Percentiles rank a stretch among this genome's conserved stretches.
Conservation (phyloP, 2,888 invertebrate genomes). For the Mechanitis mazaeus region DNA sequence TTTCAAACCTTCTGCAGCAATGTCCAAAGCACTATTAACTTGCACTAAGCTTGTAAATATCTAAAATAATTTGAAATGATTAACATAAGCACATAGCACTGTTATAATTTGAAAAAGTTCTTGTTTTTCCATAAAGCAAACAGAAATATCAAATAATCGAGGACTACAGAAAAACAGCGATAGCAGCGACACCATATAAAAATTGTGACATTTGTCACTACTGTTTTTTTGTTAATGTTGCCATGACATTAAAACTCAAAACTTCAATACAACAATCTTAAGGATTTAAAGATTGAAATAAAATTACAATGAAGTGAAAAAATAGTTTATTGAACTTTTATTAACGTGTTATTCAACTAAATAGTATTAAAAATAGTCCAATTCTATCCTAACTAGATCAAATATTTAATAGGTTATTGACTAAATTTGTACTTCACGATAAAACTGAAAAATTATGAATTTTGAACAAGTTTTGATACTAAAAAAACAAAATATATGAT, state of each 20-base stretch:
- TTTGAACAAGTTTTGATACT: too few relatives aligned
- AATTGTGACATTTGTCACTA: conserved; percentile 14
- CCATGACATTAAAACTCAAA: neutral
- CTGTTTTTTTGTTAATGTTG: conserved; percentile 12
- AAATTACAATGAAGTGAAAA: too few relatives aligned
- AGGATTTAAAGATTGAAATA: too few relatives aligned
- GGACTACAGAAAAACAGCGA: conserved; percentile 34
- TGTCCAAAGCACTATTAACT: conserved; percentile 5
- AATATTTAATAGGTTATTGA: too few relatives aligned
- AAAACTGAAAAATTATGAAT: too few relatives aligned
- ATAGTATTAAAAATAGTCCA: too few relatives aligned
- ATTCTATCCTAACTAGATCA: too few relatives aligned
- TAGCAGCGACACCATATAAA: conserved; percentile 40
- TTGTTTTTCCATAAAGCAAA: conserved; percentile 38
- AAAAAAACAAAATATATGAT: too few relatives aligned
- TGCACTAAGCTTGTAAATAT: conserved; percentile 8
- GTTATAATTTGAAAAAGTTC: conserved; percentile 33
- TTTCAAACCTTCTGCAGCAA: conserved; percentile 22
- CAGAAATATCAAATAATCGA: conserved; percentile 38
- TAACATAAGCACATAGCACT: conserved; percentile 29
- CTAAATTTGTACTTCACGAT: too few relatives aligned
- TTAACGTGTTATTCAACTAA: too few relatives aligned
- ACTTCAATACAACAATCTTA: too few relatives aligned
- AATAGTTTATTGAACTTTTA: too few relatives aligned
- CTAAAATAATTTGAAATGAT: conserved; percentile 2